Evolutionary conservation across 2,888 invertebrate genomes (phyloP).

Genomic region (Cybosia mesomella): DNA sequence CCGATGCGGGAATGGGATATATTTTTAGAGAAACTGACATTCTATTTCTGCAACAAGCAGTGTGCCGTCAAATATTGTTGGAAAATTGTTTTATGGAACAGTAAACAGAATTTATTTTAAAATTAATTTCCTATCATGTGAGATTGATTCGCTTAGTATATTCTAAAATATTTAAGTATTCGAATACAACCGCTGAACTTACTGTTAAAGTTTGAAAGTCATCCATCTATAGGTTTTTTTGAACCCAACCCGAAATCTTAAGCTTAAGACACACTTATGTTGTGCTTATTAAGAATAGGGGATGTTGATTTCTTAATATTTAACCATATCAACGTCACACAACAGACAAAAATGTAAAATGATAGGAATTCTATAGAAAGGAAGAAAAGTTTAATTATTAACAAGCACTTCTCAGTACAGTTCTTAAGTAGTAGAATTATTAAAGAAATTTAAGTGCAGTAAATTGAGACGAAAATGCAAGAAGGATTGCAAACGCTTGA

Average conservation of each 20-base stretch:
- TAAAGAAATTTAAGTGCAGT: not conserved
- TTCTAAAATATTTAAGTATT: constrained; percentile 19
- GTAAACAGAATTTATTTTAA: constrained; percentile 45
- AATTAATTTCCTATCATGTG: not conserved
- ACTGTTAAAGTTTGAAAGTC: not conserved
- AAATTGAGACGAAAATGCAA: not conserved
- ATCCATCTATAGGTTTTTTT: no score
- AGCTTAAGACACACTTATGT: not conserved
- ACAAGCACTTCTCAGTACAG: no score
- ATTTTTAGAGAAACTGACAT: constrained; percentile 74
- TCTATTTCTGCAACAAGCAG: constrained; percentile 66
- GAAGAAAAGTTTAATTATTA: not conserved
- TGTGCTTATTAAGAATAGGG: not conserved
- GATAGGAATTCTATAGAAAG: not conserved
- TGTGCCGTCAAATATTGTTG: constrained; percentile 57
- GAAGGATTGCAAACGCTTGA: not conserved
- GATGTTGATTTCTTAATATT: not conserved
- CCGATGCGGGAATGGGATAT: constrained; percentile 66
- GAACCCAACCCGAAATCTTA: not conserved
- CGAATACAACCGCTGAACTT: constrained; percentile 6
- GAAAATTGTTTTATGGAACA: constrained; percentile 61
- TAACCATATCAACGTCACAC: not conserved
- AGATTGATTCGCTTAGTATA: constrained; percentile 15
- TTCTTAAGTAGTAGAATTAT: not conserved
- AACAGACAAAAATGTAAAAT: not conserved